Evolutionary conservation across 2,113 vertebrate species (phyloP).

Genomic region (Corythaeola cristata): DNA sequence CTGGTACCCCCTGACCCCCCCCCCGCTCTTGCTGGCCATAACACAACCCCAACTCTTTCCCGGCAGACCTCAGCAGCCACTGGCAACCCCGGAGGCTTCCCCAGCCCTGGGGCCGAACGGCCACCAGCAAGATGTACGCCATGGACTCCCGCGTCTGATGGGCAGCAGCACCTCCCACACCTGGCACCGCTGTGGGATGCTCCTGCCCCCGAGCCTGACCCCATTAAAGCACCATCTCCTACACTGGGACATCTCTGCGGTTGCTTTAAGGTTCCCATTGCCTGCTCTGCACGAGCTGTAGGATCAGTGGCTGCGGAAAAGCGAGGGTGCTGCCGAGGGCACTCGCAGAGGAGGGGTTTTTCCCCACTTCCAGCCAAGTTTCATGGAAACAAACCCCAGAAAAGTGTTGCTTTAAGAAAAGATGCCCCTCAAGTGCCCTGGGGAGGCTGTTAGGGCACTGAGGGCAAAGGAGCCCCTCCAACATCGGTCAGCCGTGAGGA

Average conservation of each 20-base stretch:
- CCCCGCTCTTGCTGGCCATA: rapidly evolving
- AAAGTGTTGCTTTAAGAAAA: background rate
- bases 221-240: background rate
- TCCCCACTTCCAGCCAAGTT: background rate
- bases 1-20: background rate
- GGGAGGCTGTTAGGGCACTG: background rate
- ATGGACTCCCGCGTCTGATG: conserved; percentile 68
- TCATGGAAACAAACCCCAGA: background rate
- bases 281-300: rapidly evolving
- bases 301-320: background rate
- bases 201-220: background rate
- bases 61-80: background rate
- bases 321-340: background rate
- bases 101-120: background rate
- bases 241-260: background rate
- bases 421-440: rapidly evolving
- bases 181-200: rapidly evolving
- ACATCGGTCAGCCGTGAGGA: background rate
- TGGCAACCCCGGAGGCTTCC: background rate
- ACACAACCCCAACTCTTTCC: background rate
- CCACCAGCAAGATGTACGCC: conserved; percentile 65
- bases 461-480: background rate
- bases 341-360: background rate
- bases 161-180: background rate
- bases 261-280: background rate